Conservation (phyloP, 1,140 invertebrate genomes). For the Brachystomella parvula region DNA sequence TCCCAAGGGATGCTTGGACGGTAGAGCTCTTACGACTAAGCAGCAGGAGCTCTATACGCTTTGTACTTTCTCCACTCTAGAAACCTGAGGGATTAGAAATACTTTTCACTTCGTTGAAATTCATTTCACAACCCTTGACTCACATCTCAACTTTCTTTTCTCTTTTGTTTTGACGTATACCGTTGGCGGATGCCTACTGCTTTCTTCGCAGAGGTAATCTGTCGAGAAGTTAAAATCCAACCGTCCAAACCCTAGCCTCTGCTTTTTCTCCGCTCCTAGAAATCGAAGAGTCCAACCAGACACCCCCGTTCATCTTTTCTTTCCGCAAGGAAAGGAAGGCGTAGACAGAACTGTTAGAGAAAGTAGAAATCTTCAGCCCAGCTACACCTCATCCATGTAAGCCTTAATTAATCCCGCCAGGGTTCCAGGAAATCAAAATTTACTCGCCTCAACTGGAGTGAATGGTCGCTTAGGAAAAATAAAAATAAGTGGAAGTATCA, state of each 20-base stretch:
- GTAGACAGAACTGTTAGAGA: background rate
- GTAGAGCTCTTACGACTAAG: too few relatives aligned
- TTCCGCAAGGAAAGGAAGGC: background rate
- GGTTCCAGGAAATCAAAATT: too few relatives aligned
- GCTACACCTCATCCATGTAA: background rate
- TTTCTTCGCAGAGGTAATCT: background rate
- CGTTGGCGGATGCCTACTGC: background rate
- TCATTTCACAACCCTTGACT: background rate
- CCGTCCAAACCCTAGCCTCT: background rate
- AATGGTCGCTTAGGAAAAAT: too few relatives aligned
- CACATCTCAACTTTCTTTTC: background rate
- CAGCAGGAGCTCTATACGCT: background rate
- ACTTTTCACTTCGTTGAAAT: slow-evolving; percentile 13
- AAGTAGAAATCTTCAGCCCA: background rate
- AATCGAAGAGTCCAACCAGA: background rate
- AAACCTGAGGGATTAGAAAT: background rate
- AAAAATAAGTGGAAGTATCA: too few relatives aligned
- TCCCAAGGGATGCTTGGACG: slow-evolving; percentile 1
- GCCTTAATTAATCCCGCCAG: background rate
- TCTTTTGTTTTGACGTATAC: background rate
- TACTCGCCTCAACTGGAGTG: too few relatives aligned
- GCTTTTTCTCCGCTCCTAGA: background rate
- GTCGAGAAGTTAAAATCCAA: too few relatives aligned
- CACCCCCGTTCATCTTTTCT: background rate
- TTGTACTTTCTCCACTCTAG: background rate